Percentiles rank a stretch among this genome's conserved stretches.
phyloP scores from a whole-genome alignment of 2,797 vertebrate species.

The Lophura swinhoii region DNA sequence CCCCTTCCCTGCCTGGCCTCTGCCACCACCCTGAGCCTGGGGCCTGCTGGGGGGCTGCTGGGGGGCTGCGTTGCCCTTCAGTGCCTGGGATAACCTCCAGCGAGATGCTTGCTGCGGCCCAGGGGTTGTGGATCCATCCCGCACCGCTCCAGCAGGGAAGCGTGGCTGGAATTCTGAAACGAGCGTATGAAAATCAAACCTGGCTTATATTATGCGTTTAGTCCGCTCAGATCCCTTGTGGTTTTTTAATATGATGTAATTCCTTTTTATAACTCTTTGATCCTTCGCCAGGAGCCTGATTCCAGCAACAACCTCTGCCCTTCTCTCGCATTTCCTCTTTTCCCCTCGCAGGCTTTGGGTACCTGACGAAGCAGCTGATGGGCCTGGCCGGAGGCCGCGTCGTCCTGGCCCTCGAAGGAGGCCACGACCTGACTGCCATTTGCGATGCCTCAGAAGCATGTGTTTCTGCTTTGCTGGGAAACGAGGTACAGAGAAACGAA shows the following conservation, averaged over 20 bases:
- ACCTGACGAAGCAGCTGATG: conserved; percentile 99
- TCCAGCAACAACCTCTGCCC: conserved; percentile 41
- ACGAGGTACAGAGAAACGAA: conserved; percentile 85
- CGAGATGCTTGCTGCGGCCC: rapidly evolving
- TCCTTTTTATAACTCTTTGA: conserved; percentile 66
- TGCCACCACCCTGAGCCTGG: not conserved
- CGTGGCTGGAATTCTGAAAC: conserved; percentile 50
- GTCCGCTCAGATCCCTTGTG: conserved; percentile 74
- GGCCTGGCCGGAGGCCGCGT: conserved; percentile 92
- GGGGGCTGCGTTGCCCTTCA: not conserved
- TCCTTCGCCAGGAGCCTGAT: conserved; percentile 57
- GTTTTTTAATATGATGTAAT: conserved; percentile 73
- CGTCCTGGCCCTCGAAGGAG: conserved; percentile 94
- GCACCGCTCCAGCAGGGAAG: conserved; percentile 65
- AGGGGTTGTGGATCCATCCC: not conserved
- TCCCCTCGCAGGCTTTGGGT: conserved; percentile 89
- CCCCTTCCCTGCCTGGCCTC: not conserved
- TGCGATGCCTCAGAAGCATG: conserved; percentile 97
- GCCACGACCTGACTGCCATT: conserved; percentile 97
- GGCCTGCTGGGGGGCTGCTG: not conserved
- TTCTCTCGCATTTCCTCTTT: conserved; percentile 78
- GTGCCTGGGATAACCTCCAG: not conserved
- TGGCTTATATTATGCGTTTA: conserved; percentile 77
- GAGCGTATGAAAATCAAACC: conserved; percentile 76
- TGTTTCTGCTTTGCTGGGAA: conserved; percentile 94